Evolutionary conservation across 2,113 vertebrate genomes (phyloP), one percentile per base, ranked within the genome.

Genomic region (Rhynchopsitta pachyrhyncha): DNA sequence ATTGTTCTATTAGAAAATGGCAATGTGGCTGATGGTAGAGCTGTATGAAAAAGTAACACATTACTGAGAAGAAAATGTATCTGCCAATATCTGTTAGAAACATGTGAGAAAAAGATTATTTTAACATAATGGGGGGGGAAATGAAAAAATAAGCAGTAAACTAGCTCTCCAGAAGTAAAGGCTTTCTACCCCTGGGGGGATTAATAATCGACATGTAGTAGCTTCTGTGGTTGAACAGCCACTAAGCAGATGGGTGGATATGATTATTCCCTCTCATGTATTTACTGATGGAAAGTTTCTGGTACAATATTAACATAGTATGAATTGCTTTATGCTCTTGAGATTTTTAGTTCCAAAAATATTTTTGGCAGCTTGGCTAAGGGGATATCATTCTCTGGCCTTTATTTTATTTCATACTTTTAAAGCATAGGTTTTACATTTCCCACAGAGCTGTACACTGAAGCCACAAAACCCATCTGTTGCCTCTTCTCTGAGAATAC

Each of bases 311-410:
- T 82, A 90, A 86, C 9, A 20, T 69, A 71, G 78, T 46, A 92
- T 52, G 92, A 96, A 91, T 90, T 93, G 46, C 68, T 96, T 73
- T 66, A 92, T 93, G 68, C 89, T 95, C 93, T 62, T 92, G 95
- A 94, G 91, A 94, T 66, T 97, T 97, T 87, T 68, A 79, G 73
- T 73, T 64, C 62, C 80, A 84, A 82, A 91, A 96, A 96, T 95
- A 95, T 69, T 91, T 96, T 93, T 94, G 89, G 44, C 57, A 93
- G 31, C 60, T 93, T 86, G 86, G 63, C 33, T 57, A 57, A 91
- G 33, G n/a, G 29, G 57, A 52, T 75, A 57, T 84, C 81, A 92
- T 93, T 80, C 75, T 88, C 81, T 78, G 68, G 74, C 66, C 49
- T 52, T 82, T 68, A 55, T 46, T 94, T 95, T 69, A 70, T 88